Evolutionary conservation across 2,888 invertebrate genomes (phyloP).

Genomic region (Xestia c-nigrum): DNA sequence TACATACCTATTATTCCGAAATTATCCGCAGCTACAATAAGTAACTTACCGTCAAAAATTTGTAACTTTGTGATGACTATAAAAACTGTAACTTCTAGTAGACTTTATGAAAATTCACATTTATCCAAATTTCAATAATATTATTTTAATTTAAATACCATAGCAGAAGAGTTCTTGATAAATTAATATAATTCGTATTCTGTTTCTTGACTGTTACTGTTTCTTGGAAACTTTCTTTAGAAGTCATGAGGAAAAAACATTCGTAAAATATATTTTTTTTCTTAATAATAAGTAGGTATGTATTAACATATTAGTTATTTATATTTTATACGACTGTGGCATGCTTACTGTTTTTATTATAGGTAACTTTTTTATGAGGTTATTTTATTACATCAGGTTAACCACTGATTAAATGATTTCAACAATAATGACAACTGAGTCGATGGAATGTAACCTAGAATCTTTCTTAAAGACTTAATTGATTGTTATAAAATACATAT

Average conservation of each 20-base stretch:
- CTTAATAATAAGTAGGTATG: not conserved
- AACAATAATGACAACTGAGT: not conserved
- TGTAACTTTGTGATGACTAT: not conserved
- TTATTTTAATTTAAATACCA: not conserved
- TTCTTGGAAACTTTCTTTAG: slow-evolving; percentile 33
- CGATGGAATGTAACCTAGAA: not conserved
- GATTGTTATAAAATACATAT: not conserved
- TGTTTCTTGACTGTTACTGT: not conserved
- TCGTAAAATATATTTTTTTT: not conserved
- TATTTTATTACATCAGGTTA: not conserved
- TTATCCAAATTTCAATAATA: not conserved
- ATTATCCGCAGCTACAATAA: not conserved
- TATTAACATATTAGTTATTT: not conserved
- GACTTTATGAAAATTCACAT: not conserved
- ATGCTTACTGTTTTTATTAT: not conserved
- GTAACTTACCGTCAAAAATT: not conserved
- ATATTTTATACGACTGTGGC: not conserved
- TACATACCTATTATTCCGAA: not conserved
- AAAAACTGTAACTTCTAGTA: not conserved
- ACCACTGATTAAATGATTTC: not conserved
- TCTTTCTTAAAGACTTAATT: not conserved
- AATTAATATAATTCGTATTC: not conserved
- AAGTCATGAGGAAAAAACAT: slow-evolving; percentile 34
- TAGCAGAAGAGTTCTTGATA: not conserved
- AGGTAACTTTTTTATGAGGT: not conserved